These are phyloP conservation scores for Porites rus DNA, from an alignment of 92 coral and sea anemone species.

Conservation along the genomic window DNA sequence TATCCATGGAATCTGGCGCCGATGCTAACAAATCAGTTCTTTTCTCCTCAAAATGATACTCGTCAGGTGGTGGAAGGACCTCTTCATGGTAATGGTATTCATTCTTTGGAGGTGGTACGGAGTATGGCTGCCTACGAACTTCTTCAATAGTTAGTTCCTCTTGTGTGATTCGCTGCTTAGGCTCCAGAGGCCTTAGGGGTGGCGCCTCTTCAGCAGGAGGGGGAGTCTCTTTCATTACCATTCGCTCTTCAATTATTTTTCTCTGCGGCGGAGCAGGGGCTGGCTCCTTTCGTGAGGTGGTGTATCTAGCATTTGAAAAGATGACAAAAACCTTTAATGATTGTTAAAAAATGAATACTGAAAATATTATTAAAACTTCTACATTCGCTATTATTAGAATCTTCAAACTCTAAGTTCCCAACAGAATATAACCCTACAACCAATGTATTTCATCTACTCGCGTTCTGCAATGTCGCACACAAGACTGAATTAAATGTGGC, in stretches of 20 bases:
- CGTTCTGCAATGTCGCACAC: too few species aligned
- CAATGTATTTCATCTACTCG: too few species aligned
- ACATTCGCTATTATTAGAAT: background rate
- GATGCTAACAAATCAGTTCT: conserved; percentile 59
- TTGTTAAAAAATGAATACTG: too few species aligned
- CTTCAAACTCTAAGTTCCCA: too few species aligned
- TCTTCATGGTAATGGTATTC: conserved; percentile 48
- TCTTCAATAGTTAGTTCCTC: conserved; percentile 58
- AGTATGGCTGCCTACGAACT: conserved; percentile 32
- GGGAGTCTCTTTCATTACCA: conserved; percentile 39
- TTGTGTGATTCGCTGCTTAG: conserved; percentile 39
- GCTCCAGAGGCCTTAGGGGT: conserved; percentile 65
- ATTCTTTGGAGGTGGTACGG: conserved; percentile 38
- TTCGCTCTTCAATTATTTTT: conserved; percentile 62
- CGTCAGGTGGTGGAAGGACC: conserved; percentile 51
- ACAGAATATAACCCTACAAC: too few species aligned
- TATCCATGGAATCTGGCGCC: conserved; percentile 44
- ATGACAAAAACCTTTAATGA: too few species aligned
- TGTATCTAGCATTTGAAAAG: conserved; percentile 42
- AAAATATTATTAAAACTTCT: background rate
- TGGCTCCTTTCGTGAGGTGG: conserved; percentile 56
- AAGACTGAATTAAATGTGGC: too few species aligned
- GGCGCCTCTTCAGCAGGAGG: conserved; percentile 49
- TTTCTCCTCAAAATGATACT: conserved; percentile 71
- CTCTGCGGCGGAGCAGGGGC: conserved; percentile 70